These are phyloP conservation scores for Drosophila seclusa DNA, from an alignment of 2,888 invertebrate genomes.

Conservation along the genomic window DNA sequence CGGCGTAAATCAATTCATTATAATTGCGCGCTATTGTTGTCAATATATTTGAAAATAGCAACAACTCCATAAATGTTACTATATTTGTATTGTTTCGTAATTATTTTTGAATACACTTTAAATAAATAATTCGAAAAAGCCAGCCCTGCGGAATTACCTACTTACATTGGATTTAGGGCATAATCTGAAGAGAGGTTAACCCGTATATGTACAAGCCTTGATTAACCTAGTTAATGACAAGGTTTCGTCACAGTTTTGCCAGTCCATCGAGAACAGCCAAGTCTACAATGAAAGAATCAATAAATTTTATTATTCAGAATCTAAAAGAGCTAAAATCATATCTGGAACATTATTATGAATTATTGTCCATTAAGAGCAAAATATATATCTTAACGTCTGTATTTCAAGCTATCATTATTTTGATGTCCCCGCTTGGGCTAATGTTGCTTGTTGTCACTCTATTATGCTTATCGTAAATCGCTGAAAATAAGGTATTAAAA, in stretches of 20 bases:
- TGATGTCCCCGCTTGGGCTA: not conserved
- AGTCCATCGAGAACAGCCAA: not conserved
- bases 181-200: not conserved
- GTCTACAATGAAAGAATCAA: not conserved
- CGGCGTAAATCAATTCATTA: conserved; percentile 69
- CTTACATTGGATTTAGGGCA: not conserved
- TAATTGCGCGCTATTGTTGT: conserved; percentile 68
- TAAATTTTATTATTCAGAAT: not conserved
- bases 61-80: not conserved
- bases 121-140: not conserved
- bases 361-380: not conserved
- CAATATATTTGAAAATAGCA: conserved; percentile 37
- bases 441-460: not conserved
- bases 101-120: not conserved
- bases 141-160: not conserved
- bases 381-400: not conserved
- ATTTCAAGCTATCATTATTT: not conserved
- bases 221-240: not conserved
- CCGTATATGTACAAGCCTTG: not conserved
- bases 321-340: not conserved
- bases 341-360: not conserved
- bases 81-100: conserved; percentile 3
- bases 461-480: not conserved
- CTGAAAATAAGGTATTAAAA: not conserved
- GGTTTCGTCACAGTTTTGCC: not conserved